Evolutionary conservation across 2,888 invertebrate species (phyloP).

Genomic region (Xylota segnis): DNA sequence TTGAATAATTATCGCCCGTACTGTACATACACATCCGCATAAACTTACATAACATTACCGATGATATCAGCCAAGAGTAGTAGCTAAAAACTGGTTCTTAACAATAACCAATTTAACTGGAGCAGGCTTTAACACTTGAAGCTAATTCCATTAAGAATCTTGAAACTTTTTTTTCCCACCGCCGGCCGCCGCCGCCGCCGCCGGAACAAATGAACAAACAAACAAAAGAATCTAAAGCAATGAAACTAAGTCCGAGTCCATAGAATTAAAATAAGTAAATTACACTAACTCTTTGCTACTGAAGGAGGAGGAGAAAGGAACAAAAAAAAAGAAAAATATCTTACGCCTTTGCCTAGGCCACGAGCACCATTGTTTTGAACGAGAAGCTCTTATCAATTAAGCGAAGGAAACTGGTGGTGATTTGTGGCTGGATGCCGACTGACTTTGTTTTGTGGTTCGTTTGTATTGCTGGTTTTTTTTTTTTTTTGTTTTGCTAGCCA

Average conservation of each 20-base stretch:
- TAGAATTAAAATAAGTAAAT: background rate
- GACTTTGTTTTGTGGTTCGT: background rate
- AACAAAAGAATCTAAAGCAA: background rate
- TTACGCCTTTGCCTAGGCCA: background rate
- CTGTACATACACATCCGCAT: background rate
- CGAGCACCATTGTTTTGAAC: background rate
- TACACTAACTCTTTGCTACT: constrained; percentile 1
- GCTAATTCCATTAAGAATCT: constrained; percentile 1
- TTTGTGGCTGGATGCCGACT: background rate
- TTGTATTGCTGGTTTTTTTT: too few species aligned
- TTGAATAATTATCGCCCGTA: too few species aligned
- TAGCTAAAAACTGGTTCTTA: background rate
- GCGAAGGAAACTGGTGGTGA: background rate
- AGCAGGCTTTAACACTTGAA: constrained; percentile 4
- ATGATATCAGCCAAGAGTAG: background rate
- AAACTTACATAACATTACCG: background rate
- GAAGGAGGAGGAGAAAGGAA: background rate
- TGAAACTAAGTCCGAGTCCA: background rate
- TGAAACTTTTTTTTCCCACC: background rate
- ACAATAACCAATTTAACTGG: constrained; percentile 4
- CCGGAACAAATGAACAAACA: background rate
- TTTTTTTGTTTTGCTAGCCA: background rate
- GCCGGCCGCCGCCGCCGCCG: too few species aligned
- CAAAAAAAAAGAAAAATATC: background rate
- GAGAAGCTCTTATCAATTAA: constrained; percentile 20